Conservation (phyloP, 2,113 vertebrate genomes). For the Conger conger region DNA sequence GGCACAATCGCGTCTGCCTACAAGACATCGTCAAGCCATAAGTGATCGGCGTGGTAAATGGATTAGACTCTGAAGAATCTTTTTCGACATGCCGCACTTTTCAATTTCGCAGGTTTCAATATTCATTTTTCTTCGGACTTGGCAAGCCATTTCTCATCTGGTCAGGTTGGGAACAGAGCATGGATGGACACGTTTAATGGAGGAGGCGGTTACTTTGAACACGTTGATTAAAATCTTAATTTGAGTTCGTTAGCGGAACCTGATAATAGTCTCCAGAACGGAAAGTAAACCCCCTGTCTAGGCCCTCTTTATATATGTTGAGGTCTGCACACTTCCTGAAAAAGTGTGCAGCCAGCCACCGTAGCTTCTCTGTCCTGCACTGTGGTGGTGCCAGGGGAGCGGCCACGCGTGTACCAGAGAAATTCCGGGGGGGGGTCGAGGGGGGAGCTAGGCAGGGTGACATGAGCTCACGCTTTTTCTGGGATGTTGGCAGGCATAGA, state of each 20-base stretch:
- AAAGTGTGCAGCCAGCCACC: no score
- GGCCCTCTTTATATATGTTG: background rate
- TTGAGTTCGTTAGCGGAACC: background rate
- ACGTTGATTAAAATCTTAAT: background rate
- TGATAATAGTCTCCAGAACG: background rate
- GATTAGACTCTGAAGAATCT: slow-evolving; percentile 70
- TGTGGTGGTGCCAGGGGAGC: no score
- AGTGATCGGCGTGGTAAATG: slow-evolving; percentile 75
- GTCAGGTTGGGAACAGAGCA: slow-evolving; percentile 22
- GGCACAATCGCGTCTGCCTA: slow-evolving; percentile 73
- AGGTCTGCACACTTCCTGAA: no score
- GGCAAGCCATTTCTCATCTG: slow-evolving; percentile 20
- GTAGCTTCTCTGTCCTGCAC: no score
- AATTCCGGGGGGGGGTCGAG: no score
- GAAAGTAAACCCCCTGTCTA: background rate
- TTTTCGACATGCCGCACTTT: slow-evolving; percentile 71
- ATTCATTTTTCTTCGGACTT: slow-evolving; percentile 17
- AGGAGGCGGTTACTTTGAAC: background rate
- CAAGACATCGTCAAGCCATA: slow-evolving; percentile 77
- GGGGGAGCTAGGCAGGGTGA: no score
- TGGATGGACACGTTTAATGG: slow-evolving; percentile 1
- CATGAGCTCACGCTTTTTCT: no score
- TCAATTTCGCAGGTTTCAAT: slow-evolving; percentile 62
- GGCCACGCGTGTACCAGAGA: no score
- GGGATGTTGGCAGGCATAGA: no score